Evolutionary conservation across 2,888 invertebrate genomes (phyloP).

Genomic region (Drosophila diplacantha): DNA sequence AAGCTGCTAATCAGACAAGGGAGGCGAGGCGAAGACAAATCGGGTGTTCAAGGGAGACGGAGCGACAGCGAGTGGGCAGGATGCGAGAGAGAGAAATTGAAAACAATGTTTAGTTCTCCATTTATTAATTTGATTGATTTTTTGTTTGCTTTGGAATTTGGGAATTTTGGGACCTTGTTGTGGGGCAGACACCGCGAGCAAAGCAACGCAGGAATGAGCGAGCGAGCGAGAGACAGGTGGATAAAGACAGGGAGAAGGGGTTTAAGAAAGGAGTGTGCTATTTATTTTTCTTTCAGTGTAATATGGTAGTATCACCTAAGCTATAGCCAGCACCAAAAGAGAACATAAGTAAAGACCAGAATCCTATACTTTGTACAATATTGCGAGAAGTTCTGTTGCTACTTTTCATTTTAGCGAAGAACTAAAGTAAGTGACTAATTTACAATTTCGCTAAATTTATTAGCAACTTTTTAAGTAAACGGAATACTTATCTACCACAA

Average conservation of each 20-base stretch:
- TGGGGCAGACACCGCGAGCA: constrained; percentile 44
- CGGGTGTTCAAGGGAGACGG: constrained; percentile 5
- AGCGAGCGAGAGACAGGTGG: constrained; percentile 10
- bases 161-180: constrained; percentile 6
- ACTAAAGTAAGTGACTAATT: not conserved
- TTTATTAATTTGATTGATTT: constrained; percentile 7
- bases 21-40: constrained; percentile 14
- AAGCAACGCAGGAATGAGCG: constrained; percentile 40
- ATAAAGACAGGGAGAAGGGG: not conserved
- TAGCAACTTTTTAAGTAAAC: not conserved
- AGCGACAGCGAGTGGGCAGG: constrained; percentile 12
- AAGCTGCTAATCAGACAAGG: constrained; percentile 63
- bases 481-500: not conserved
- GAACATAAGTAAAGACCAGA: constrained; percentile 4
- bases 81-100: constrained; percentile 41
- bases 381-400: not conserved
- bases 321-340: constrained; percentile 32
- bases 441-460: too few relatives aligned
- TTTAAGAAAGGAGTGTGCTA: constrained; percentile 8
- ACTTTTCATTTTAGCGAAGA: not conserved
- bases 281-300: constrained; percentile 20
- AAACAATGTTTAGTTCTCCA: constrained; percentile 26
- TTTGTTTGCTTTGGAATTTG: not conserved
- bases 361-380: constrained; percentile 19
- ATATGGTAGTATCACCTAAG: constrained; percentile 15